Base-by-base conservation (phyloP, 2,888 invertebrate species). In the Arge pagana region DNA sequence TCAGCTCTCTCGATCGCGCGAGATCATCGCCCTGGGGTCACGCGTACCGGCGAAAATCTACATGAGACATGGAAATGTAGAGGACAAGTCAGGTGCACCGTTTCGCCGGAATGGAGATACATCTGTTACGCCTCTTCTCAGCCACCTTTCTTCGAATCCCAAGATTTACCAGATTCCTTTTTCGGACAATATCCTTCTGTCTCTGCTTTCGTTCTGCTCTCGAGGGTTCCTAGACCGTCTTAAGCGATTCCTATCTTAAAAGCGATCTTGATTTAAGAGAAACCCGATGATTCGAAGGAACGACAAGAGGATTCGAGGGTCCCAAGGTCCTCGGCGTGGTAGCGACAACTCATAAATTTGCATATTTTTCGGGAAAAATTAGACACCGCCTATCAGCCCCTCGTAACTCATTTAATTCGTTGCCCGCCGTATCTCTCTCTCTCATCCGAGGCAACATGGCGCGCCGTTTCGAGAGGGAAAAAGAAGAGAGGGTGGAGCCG, bases 171-270 rank as follows among this genome's bases (percentile, higher is more conserved):
- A n/a, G n/a, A 31, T 49, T 48, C 48, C 53, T 54, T 40, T 58
- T 50, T 50, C 51, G n/a, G n/a, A n/a, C n/a, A n/a, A n/a, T n/a
- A 43, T 50, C 50, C 43, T 50, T 60, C 53, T 53, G 48, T 51
- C 57, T 53, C 48, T 53, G 31, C 51, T 51, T 19, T 18, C 31
- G 42, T 53, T 56, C 52, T 30, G 40, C 55, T 23, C 43, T 28
- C 10, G 50, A 41, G 48, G 45, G 45, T 23, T 24, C 45, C 33
- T 24, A 45, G 23, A n/a, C 45, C 23, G 24, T 33, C 23, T 35
- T 45, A 45, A 40, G 40, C 50, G 50, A 50, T 50, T 40, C 40
- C 40, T 50, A 50, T 50, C 50, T 50, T 40, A 40, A 50, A 40
- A 50, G 40, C 50, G 40, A 24, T 40, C 31, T 50, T 45, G 45